These are phyloP conservation scores for Rhyacophila brunnea DNA, from an alignment of 1,140 invertebrate species.

Conservation along the genomic window DNA sequence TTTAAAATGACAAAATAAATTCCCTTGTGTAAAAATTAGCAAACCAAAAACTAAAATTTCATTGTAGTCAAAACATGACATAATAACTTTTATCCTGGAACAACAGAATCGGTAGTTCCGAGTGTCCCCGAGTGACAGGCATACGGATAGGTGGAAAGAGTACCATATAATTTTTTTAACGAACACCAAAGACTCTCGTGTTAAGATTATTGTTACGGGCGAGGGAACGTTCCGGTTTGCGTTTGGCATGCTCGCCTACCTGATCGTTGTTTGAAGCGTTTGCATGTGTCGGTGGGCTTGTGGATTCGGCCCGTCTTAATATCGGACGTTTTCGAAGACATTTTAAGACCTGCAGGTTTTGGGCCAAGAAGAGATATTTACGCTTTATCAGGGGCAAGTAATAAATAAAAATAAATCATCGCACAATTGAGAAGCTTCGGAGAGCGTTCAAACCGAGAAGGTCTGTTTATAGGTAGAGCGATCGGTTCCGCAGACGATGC, in stretches of 20 bases:
- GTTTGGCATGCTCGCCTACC: constrained; percentile 30
- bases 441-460: no score
- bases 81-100: no score
- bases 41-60: no score
- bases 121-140: no score
- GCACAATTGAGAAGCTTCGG: no score
- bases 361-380: constrained; percentile 29
- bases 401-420: neutral
- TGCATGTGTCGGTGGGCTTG: constrained; percentile 25
- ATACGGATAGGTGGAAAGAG: no score
- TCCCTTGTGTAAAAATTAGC: no score
- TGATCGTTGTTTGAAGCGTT: constrained; percentile 29
- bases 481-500: no score
- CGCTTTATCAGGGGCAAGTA: constrained; percentile 7
- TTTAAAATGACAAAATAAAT: no score
- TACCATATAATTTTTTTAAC: neutral
- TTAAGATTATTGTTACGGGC: neutral
- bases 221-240: constrained; percentile 7
- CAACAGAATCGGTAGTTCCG: no score
- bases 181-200: constrained; percentile 1
- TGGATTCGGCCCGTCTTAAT: constrained; percentile 28
- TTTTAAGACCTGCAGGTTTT: constrained; percentile 26
- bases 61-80: no score
- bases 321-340: constrained; percentile 30
- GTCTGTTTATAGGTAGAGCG: no score